phyloP scores from a whole-genome alignment of 2,888 invertebrate species.

The Euphydryas editha region DNA sequence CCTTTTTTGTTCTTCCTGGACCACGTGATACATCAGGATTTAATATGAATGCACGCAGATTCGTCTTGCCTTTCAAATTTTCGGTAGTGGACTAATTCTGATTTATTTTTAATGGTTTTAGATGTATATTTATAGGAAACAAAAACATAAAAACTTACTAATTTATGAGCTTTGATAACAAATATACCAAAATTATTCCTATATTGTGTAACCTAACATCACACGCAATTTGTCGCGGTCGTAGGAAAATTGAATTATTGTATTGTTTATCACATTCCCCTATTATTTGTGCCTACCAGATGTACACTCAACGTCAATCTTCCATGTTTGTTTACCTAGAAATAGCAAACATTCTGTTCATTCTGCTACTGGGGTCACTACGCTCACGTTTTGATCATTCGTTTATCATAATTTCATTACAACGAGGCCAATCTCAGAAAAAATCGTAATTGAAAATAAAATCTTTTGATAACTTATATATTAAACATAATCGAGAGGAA shows the following conservation, averaged over 20 bases:
- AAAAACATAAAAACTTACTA: neutral
- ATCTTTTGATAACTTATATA: neutral
- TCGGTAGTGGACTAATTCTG: neutral
- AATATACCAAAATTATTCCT: constrained; percentile 33
- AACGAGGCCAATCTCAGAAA: constrained; percentile 37
- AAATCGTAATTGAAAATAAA: neutral
- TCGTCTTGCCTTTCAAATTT: neutral
- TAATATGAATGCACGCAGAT: neutral
- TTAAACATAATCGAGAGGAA: neutral
- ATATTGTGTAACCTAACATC: constrained; percentile 46
- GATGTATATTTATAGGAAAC: neutral
- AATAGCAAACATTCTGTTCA: constrained; percentile 74
- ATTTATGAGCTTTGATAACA: constrained; percentile 44
- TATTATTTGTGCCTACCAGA: constrained; percentile 80
- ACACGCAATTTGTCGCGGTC: constrained; percentile 72
- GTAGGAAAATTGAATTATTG: constrained; percentile 75
- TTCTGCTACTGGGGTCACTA: constrained; percentile 66
- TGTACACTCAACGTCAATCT: constrained; percentile 82
- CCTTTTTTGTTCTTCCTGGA: constrained; percentile 63
- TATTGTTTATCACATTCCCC: constrained; percentile 74
- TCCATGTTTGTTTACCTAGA: constrained; percentile 79
- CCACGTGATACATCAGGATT: constrained; percentile 29
- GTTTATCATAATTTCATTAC: constrained; percentile 72
- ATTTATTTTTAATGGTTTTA: neutral
- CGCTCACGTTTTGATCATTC: constrained; percentile 65